Evolutionary conservation across 2,797 vertebrate genomes (phyloP), one percentile per base, ranked within the genome.

Genomic region (Mus caroli): DNA sequence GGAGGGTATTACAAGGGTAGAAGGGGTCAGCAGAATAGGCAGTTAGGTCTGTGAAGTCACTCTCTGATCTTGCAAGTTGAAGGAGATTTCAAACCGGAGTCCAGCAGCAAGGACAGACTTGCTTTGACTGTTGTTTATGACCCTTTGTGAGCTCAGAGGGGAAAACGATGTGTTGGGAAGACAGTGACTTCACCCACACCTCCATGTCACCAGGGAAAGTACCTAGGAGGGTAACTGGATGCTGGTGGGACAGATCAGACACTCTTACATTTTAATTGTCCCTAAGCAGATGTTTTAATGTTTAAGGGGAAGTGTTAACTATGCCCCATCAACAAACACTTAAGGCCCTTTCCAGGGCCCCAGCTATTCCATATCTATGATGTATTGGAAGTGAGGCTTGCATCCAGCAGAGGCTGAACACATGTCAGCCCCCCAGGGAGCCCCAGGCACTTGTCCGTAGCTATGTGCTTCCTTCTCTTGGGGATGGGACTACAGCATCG

Each of bases 31-130:
- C 52, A 64, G 86, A 77, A 71, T n/a, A 40, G 73, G 86, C 43
- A 0, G 17, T 31, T 80, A 19, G 17, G 17, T 15, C 60, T 0
- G 22, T 26, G 80, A 22, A 9, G 20, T 17, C 0, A 0, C 40
- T 73, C 26, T 77, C 56, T 0, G 3, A 73, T 24, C 40, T 71
- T 50, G 10, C 19, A 6, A 22, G 76, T 31, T 71, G 58, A 95
- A 31, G 40, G 20, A 46, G 79, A 52, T 75, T 24, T 76, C 77
- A 56, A 37, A 56, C 3, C 17, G 3, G 20, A 52, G 31, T 26
- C 20, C 31, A n/a, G 6, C 26, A 54, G 22, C 26, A 12, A 37
- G 71, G 26, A 13, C 79, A 67, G 31, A 15, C 26, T 40, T 8
- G 43, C 24, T 84, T 58, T 28, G 15, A 3, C 12, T 5, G 11